Percentiles rank a stretch among this genome's conserved stretches.
These are phyloP conservation scores for Dioctria rufipes DNA, from an alignment of 2,888 invertebrate species.

Conservation along the genomic window DNA sequence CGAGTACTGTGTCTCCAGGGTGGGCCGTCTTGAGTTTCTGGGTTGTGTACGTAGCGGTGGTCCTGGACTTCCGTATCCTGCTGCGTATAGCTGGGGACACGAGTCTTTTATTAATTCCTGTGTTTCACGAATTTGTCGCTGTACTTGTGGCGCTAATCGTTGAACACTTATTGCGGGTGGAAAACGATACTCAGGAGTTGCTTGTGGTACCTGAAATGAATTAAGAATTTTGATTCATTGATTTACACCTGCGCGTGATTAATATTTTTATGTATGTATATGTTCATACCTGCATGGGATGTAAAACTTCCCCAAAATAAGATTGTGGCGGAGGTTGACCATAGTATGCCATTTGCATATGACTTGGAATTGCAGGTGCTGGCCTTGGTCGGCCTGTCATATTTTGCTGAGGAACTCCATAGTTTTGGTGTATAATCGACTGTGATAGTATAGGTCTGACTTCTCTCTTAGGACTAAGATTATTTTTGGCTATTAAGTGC, in stretches of 20 bases:
- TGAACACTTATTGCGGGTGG: constrained; percentile 72
- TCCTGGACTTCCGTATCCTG: constrained; percentile 71
- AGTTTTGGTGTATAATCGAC: constrained; percentile 69
- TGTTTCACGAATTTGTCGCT: constrained; percentile 71
- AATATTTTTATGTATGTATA: neutral
- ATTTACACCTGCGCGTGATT: no score
- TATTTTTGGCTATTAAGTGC: constrained; percentile 56
- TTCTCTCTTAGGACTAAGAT: constrained; percentile 59
- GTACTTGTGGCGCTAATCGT: constrained; percentile 71
- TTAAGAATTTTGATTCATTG: no score
- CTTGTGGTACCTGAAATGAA: constrained; percentile 62
- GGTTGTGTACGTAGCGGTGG: constrained; percentile 70
- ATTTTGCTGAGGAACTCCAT: constrained; percentile 65
- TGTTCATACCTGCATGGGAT: constrained; percentile 68
- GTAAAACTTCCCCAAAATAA: constrained; percentile 70
- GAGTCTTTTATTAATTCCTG: constrained; percentile 72
- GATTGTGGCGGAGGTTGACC: constrained; percentile 66
- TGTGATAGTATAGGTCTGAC: constrained; percentile 62
- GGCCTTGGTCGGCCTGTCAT: constrained; percentile 63
- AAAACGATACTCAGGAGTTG: constrained; percentile 70
- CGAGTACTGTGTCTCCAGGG: constrained; percentile 72
- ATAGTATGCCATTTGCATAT: constrained; percentile 69
- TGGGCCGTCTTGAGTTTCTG: constrained; percentile 70
- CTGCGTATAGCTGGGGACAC: constrained; percentile 71
- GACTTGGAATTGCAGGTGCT: constrained; percentile 61